Conservation (phyloP, 2,113 vertebrate genomes). For the Tetrax tetrax region DNA sequence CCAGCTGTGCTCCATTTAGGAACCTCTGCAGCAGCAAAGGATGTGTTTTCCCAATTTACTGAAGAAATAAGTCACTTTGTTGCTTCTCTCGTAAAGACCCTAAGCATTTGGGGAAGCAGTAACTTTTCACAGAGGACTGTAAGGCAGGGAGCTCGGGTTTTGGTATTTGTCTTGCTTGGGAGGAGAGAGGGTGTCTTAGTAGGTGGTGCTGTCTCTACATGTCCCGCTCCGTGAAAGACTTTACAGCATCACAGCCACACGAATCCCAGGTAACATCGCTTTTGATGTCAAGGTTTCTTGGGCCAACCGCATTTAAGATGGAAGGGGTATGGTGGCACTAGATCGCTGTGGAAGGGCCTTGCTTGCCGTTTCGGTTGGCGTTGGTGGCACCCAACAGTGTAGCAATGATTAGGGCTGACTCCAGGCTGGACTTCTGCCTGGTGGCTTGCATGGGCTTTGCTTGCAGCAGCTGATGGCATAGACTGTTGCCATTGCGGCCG, state of each 20-base stretch:
- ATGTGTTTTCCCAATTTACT: not conserved
- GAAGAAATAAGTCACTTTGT: not conserved
- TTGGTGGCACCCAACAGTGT: not conserved
- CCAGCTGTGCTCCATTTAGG: slow-evolving; percentile 33
- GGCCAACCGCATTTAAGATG: not conserved
- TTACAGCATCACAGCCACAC: not conserved
- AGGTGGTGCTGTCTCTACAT: not conserved
- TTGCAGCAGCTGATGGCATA: not conserved
- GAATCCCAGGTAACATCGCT: not conserved
- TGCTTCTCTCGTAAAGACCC: not conserved
- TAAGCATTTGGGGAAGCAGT: not conserved
- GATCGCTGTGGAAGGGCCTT: not conserved
- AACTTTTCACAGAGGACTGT: not conserved
- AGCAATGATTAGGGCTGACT: not conserved
- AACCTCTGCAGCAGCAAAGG: slow-evolving; percentile 9
- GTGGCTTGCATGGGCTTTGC: not conserved
- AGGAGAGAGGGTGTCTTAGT: not conserved
- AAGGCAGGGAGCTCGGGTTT: not conserved
- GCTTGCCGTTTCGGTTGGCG: not conserved
- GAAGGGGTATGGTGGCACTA: not conserved
- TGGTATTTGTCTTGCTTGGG: not conserved
- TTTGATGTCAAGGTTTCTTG: not conserved
- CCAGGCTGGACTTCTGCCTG: not conserved
- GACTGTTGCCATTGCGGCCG: not conserved
- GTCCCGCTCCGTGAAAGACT: not conserved